Conservation (phyloP, 2,888 invertebrate genomes). For the Andrena bucephala region DNA sequence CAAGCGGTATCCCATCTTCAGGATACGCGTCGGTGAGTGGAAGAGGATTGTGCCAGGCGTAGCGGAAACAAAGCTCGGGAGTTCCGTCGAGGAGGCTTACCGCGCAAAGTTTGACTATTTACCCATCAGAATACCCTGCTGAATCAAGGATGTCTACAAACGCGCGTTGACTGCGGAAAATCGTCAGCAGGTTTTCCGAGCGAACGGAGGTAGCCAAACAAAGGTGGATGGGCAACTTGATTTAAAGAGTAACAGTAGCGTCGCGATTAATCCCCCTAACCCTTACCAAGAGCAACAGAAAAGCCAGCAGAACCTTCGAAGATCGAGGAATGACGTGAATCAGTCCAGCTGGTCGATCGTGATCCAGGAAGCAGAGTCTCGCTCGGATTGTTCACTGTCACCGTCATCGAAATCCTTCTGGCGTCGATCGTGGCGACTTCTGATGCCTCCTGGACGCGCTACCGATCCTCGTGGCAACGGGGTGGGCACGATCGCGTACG, state of each 20-base stretch:
- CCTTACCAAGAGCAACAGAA: too few relatives aligned
- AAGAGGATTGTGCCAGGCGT: neutral
- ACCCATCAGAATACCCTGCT: conserved; percentile 76
- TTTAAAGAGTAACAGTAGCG: neutral
- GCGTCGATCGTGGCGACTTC: conserved; percentile 12
- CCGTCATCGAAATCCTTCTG: conserved; percentile 5
- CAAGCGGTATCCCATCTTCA: neutral
- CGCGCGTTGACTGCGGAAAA: conserved; percentile 58
- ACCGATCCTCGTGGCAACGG: conserved; percentile 33
- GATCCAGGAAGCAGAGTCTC: neutral
- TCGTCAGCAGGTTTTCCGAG: conserved; percentile 40
- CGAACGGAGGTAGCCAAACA: conserved; percentile 24
- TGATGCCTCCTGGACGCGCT: conserved; percentile 57
- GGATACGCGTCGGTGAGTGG: conserved; percentile 15
- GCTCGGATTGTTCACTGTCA: neutral
- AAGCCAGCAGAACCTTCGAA: too few relatives aligned
- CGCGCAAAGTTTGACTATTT: conserved; percentile 72
- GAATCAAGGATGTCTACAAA: conserved; percentile 69
- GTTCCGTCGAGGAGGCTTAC: conserved; percentile 5
- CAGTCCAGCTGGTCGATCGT: too few relatives aligned
- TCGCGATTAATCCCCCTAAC: neutral
- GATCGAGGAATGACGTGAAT: neutral
- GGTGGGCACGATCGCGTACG: conserved; percentile 39
- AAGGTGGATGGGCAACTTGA: neutral
- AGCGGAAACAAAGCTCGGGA: conserved; percentile 28